Evolutionary conservation across 2,797 vertebrate genomes (phyloP), one percentile per base, ranked within the genome.

Genomic region (Myripristis murdjan): DNA sequence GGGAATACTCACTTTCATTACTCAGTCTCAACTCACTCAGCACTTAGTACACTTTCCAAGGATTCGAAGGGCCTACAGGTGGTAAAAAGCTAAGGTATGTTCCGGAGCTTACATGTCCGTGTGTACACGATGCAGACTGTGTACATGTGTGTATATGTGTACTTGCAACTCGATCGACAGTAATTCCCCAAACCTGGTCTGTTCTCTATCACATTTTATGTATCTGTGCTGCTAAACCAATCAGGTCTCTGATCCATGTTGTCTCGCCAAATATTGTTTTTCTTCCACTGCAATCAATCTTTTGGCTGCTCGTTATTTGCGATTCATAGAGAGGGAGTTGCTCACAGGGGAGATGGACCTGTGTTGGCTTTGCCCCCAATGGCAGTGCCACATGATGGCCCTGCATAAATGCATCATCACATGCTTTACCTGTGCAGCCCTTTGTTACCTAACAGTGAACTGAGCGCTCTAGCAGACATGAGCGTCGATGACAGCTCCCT

Each of bases 331-430:
- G 82, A 83, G 84, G 71, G 47, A 82, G 82, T 77, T 67, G 59
- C 80, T 87, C 87, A 15, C 52, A 2, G 5, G 83, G 92, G 80
- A 85, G 63, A 70, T 33, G 47, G 67, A 82, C 82, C 73, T 72
- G 76, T 46, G 56, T 78, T 78, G 71, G 71, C 74, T 77, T 77
- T 18, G 72, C 82, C 86, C 85, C 81, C 72, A 73, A 66, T 54
- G 67, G 79, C 79, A 37, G 70, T 73, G 82, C 73, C 83, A 77
- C 81, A 89, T 76, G 64, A 60, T 82, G 75, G 56, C 73, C 44
- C 15, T 68, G 35, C 86, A 90, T 91, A 90, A 93, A 92, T 90
- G 87, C 74, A 87, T 93, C 87, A 89, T 89, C 88, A 81, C 87
- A 73, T 88, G 82, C 65, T 79, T 14, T 88, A 90, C 83, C 89